Evolutionary conservation across 1,140 invertebrate genomes (phyloP), one percentile per base, ranked within the genome.

Genomic region (Aporrectodea caliginosa): DNA sequence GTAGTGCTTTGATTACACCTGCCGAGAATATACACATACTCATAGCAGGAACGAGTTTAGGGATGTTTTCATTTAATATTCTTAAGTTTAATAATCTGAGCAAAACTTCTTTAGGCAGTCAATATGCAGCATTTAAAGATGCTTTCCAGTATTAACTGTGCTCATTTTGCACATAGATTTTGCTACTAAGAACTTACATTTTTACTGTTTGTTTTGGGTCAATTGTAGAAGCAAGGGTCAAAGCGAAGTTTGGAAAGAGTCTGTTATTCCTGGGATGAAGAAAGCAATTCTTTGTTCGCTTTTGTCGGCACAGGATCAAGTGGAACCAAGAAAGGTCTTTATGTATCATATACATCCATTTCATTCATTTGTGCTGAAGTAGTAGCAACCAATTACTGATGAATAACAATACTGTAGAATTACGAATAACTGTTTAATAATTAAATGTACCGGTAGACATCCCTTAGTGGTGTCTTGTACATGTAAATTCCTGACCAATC

Each of bases 231-330:
- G 35, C 12, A 84, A 81, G 58, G 84, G 84, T 29, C 74, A 81
- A 16, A 81, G 79, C 30, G 82, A 87, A 77, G 33, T 82, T 0
- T 88, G 87, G 87, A 85, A 88, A 43, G 84, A 87, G 1, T 29
- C 93, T 43, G 95, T 96, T 81, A 95, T 95, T 87, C 94, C 95
- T 0, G 94, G 93, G 1, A 97, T 97, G 92, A 93, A 92, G 80
- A 92, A 95, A 86, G 93, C 93, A 58, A 91, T 98, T 16, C 91
- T 96, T 2, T 94, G 94, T 35, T 92, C 94, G 1, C 91, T 97
- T 87, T 88, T 97, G 35, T 93, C 94, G 0, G 94, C 94, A 71
- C 95, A 97, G 83, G 90, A 90, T 72, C 82, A 88, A 0, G 94
- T 97, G 91, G 94, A 96, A 84, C 91, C 93, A 31, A 89, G 94